phyloP scores from a whole-genome alignment of 2,797 vertebrate species.

The Sebastes flavidus region DNA sequence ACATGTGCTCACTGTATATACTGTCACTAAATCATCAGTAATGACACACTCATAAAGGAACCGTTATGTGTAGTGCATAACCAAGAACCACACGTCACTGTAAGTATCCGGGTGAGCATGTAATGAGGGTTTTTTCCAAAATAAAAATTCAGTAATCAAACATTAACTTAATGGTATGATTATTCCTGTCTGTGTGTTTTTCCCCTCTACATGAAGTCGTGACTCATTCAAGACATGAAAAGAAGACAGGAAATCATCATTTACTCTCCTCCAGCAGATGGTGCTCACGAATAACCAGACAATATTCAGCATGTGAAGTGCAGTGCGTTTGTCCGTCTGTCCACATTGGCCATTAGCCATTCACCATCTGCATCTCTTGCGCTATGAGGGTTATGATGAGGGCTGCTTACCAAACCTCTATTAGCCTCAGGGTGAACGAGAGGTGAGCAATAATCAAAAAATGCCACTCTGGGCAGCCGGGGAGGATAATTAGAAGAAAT shows the following conservation, averaged over 20 bases:
- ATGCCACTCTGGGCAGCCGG: slow-evolving; percentile 28
- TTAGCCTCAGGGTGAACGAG: slow-evolving; percentile 21
- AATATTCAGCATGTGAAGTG: not conserved
- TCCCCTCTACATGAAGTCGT: not conserved
- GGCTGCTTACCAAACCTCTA: slow-evolving; percentile 52
- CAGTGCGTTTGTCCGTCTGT: slow-evolving; percentile 7
- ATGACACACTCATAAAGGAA: slow-evolving; percentile 9
- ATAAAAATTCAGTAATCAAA: slow-evolving; percentile 48
- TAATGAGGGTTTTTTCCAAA: slow-evolving; percentile 46
- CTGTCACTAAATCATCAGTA: slow-evolving; percentile 20
- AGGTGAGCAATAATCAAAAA: slow-evolving; percentile 60
- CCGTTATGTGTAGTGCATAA: slow-evolving; percentile 27
- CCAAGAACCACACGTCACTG: slow-evolving; percentile 25
- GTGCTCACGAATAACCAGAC: slow-evolving; percentile 57
- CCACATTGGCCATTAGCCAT: slow-evolving; percentile 17
- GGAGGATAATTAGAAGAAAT: slow-evolving; percentile 46
- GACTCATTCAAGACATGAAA: slow-evolving; percentile 7
- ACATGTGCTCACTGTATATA: slow-evolving; percentile 34
- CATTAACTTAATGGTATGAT: not conserved
- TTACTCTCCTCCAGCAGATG: slow-evolving; percentile 70
- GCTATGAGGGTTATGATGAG: slow-evolving; percentile 8
- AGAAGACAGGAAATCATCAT: slow-evolving; percentile 6
- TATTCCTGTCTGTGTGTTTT: not conserved
- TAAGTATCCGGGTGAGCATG: slow-evolving; percentile 38
- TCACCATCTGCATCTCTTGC: slow-evolving; percentile 31